These are phyloP conservation scores for Rugalucina vietnamica DNA, from an alignment of 2,888 invertebrate species.

Conservation along the genomic window DNA sequence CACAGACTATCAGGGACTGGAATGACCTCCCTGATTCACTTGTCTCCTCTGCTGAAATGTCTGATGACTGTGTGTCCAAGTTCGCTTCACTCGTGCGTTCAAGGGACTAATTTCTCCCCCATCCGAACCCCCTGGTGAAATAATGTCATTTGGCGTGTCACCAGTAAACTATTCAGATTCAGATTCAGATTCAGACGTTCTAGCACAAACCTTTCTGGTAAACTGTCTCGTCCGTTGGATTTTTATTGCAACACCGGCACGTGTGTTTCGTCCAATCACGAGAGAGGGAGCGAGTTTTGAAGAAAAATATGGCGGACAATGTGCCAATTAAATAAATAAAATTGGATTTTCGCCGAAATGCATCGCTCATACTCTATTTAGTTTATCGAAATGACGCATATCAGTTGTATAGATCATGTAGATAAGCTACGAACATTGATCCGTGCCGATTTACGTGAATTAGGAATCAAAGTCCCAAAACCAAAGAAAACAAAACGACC, in stretches of 20 bases:
- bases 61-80: too few species aligned
- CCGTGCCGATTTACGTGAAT: slow-evolving; percentile 77
- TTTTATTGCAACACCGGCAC: slow-evolving; percentile 32
- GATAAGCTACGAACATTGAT: slow-evolving; percentile 74
- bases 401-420: slow-evolving; percentile 75
- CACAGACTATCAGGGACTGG: too few species aligned
- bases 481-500: slow-evolving; percentile 75
- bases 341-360: background rate
- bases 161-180: too few species aligned
- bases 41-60: too few species aligned
- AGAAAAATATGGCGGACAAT: slow-evolving; percentile 54
- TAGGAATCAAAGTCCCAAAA: slow-evolving; percentile 81
- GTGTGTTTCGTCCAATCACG: slow-evolving; percentile 70
- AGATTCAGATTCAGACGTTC: too few species aligned
- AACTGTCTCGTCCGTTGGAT: too few species aligned
- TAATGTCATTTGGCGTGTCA: too few species aligned
- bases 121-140: too few species aligned
- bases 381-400: slow-evolving; percentile 67
- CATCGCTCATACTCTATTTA: background rate
- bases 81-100: too few species aligned
- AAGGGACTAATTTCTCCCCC: too few species aligned
- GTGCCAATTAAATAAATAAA: background rate
- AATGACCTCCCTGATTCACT: too few species aligned
- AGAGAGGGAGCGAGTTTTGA: slow-evolving; percentile 68
- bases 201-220: too few species aligned